Percentiles rank a stretch among this genome's conserved stretches.
phyloP scores from a whole-genome alignment of 2,888 invertebrate species.

The Yponomeuta evonymella region DNA sequence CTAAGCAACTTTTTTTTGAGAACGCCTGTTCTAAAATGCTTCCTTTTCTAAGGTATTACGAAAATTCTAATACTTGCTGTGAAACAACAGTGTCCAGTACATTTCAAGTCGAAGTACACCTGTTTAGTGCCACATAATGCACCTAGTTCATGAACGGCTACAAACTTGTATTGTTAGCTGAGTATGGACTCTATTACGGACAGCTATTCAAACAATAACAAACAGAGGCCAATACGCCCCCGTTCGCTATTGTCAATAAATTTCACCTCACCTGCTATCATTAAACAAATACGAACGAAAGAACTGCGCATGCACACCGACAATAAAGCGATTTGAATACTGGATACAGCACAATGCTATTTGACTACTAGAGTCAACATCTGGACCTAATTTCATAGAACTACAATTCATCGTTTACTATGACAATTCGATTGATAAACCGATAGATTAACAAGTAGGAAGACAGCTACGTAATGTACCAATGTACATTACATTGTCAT shows the following conservation, averaged over 20 bases:
- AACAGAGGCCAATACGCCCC: slow-evolving; percentile 21
- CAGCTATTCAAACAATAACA: slow-evolving; percentile 27
- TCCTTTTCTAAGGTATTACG: background rate
- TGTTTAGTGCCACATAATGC: background rate
- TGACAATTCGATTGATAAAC: too few relatives aligned
- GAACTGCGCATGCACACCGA: background rate
- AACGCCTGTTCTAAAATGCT: background rate
- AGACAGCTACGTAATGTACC: too few relatives aligned
- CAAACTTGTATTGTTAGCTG: slow-evolving; percentile 23
- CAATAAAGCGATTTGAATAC: background rate
- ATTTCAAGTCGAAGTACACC: background rate
- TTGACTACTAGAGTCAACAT: too few relatives aligned
- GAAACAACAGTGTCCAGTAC: background rate
- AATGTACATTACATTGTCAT: too few relatives aligned
- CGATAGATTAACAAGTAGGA: too few relatives aligned
- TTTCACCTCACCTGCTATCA: slow-evolving; percentile 29
- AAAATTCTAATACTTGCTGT: too few relatives aligned
- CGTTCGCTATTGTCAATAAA: slow-evolving; percentile 30
- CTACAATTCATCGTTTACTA: too few relatives aligned
- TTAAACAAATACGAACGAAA: background rate
- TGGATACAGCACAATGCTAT: too few relatives aligned
- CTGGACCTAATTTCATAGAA: too few relatives aligned
- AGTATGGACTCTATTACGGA: slow-evolving; percentile 27
- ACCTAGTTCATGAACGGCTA: slow-evolving; percentile 21
- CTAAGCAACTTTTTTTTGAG: background rate